phyloP scores from a whole-genome alignment of 2,797 vertebrate genomes.

The Myripristis murdjan region DNA sequence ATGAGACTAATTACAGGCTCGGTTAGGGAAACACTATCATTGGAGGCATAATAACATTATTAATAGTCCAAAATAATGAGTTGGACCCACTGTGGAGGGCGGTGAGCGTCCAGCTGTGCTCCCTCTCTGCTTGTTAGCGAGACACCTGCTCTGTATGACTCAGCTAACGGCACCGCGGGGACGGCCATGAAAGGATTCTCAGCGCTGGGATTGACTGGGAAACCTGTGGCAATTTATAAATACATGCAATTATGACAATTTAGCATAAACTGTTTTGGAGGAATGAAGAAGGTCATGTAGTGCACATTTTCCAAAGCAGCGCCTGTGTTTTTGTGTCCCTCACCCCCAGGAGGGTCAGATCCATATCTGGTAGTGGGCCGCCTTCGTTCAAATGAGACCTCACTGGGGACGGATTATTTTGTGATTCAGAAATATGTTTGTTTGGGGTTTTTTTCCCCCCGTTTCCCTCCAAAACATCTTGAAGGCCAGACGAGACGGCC shows the following conservation, averaged over 20 bases:
- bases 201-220: not conserved
- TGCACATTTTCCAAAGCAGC: not conserved
- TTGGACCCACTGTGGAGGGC: slow-evolving; percentile 6
- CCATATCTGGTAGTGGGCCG: no score
- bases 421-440: no score
- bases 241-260: slow-evolving; percentile 7
- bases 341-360: no score
- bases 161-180: slow-evolving; percentile 35
- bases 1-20: slow-evolving; percentile 57
- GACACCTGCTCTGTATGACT: slow-evolving; percentile 59
- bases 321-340: not conserved
- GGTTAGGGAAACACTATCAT: slow-evolving; percentile 57
- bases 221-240: not conserved
- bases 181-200: slow-evolving; percentile 42
- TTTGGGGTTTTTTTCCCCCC: no score
- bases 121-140: slow-evolving; percentile 28
- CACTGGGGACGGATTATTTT: no score
- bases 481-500: no score
- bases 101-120: slow-evolving; percentile 59
- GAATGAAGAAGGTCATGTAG: slow-evolving; percentile 4
- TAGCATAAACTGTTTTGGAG: slow-evolving; percentile 7
- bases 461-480: no score
- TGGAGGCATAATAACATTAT: slow-evolving; percentile 40
- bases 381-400: no score
- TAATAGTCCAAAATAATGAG: slow-evolving; percentile 50